A percentile compares a stretch with the other conserved stretches of the same genome.
Evolutionary conservation across 2,113 vertebrate species (phyloP).

Genomic region (Xyliphius kryptos): DNA sequence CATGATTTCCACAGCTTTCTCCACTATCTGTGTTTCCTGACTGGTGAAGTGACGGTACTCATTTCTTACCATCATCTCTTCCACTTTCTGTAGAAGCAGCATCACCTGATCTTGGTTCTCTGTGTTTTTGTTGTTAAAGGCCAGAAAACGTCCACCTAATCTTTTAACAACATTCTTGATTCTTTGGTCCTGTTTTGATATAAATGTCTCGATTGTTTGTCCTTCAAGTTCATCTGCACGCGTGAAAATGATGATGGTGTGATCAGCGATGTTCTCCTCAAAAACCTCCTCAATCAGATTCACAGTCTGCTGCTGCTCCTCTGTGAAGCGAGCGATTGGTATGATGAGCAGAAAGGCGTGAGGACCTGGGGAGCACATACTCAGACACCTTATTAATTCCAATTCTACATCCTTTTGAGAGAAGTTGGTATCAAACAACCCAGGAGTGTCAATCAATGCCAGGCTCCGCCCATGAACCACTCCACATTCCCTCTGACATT

Average conservation of each 20-base stretch:
- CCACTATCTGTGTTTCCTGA: neutral
- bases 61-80: neutral
- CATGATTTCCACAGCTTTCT: neutral
- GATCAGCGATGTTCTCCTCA: neutral
- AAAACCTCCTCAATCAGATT: constrained; percentile 18
- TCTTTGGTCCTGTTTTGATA: constrained; percentile 6
- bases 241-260: constrained; percentile 40
- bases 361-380: constrained; percentile 34
- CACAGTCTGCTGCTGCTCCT: constrained; percentile 25
- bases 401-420: neutral
- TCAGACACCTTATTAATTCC: constrained; percentile 14
- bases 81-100: constrained; percentile 23
- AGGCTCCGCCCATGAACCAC: constrained; percentile 9
- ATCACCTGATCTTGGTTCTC: constrained; percentile 24
- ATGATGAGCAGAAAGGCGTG: constrained; percentile 35
- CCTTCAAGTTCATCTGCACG: constrained; percentile 27
- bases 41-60: constrained; percentile 7
- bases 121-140: constrained; percentile 30
- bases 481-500: constrained; percentile 9
- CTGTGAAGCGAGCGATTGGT: constrained; percentile 24
- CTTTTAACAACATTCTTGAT: constrained; percentile 19
- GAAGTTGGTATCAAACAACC: constrained; percentile 25
- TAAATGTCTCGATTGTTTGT: constrained; percentile 22
- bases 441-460: constrained; percentile 38
- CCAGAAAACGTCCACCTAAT: constrained; percentile 20